Base-by-base conservation (phyloP, 92 coral and sea anemone species). In the Muricea muricata region DNA sequence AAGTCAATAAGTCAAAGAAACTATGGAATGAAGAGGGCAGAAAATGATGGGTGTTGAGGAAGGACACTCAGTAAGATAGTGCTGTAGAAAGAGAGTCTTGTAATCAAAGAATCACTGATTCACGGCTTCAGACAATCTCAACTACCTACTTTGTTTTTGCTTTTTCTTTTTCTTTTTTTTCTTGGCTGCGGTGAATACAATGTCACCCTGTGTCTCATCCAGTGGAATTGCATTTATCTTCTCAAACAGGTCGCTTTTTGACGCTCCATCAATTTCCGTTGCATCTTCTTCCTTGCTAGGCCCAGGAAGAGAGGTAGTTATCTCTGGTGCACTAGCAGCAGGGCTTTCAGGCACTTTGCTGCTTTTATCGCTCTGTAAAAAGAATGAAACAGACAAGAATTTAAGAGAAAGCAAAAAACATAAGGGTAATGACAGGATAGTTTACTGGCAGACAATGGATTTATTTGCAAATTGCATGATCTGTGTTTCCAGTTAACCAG, bases 121-220 rank as follows among this genome's bases (percentile, higher is more conserved):
- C 5, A 37, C 9, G 4, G 42, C 42, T 17, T 6, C 50, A 8
- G 9, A 3, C 50, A 45, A 45, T 12, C 50, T 5, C 50, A 9
- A 45, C 50, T 45, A 20, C 93, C 91, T 82, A 58, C 71, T 23
- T 79, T 76, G 3, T 24, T 48, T 77, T 91, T 91, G 83, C 87
- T 92, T 81, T 84, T 93, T 89, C 70, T 92, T 92, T 50, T 83
- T 87, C 68, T 65, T 66, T 52, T 75, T 63, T 40, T 84, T 63
- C 39, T 87, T 87, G 56, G 45, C 78, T 37, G 69, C 85, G 4
- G 91, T 73, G 63, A 93, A 96, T 52, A 96, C 99, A 66, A 96
- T 93, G 48, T 93, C 99, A 29, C 92, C 96, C 60, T 87, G 47
- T 17, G 33, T 55, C 21, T 24, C 61, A 37, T 78, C 83, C 33